Base-by-base conservation (phyloP, 2,113 vertebrate genomes). In the Osmerus eperlanus region DNA sequence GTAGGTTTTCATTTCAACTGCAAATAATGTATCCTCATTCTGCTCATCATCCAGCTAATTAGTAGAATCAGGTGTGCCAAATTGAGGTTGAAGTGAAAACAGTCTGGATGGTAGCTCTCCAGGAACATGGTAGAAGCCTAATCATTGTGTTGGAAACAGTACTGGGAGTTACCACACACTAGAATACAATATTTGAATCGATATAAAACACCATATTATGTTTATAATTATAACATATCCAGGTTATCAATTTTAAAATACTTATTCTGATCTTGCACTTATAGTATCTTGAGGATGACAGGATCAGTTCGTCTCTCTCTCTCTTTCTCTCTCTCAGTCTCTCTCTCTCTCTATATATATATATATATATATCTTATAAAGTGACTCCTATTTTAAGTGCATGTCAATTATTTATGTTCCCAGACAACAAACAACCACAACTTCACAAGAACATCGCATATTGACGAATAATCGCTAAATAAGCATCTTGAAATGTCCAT, bases 191-290 rank as follows among this genome's bases (percentile, higher is more conserved):
- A 72, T 62, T 14, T 19, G 29, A 13, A 60, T 67, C 65, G 18
- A 77, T 65, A 80, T 41, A 72, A 80, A 78, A 83, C 73, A 83
- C 15, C 54, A 25, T 16, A 59, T 69, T 68, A 53, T 68, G 75
- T 1, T 16, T 4, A 70, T 3, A 21, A 6, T 47, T 13, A 32
- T 59, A 67, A 60, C 65, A 67, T 67, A 72, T 52, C 63, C 55
- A 32, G 12, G 36, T 32, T 47, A 55, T 19, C 53, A 15, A 25
- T 3, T 21, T 52, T 8, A 60, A 56, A 53, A 71, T 18, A 63
- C 25, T 25, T 47, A 52, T 63, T 72, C 80, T 61, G 65, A 77
- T 75, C 84, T 80, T 81, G 83, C 77, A 86, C 84, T 83, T 74
- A 47, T 11, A 47, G 41, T 47, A 47, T 47, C 41, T 47, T 47